These are phyloP conservation scores for Paracyclopina nana DNA, from an alignment of 1,140 invertebrate species.

Conservation along the genomic window DNA sequence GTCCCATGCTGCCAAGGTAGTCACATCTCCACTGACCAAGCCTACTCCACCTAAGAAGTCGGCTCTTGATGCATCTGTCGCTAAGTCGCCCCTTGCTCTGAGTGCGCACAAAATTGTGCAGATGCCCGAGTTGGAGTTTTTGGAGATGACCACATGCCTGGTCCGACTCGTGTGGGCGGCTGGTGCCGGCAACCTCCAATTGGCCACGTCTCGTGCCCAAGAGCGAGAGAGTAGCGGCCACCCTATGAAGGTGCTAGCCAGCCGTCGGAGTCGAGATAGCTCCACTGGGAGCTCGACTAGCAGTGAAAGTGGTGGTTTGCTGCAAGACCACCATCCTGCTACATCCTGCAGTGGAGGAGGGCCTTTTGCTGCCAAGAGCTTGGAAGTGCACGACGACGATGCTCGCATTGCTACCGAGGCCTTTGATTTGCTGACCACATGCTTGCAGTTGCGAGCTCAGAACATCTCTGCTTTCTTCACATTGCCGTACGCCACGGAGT, in stretches of 20 bases:
- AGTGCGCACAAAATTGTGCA: background rate
- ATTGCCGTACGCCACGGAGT: constrained; percentile 29
- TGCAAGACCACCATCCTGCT: too few species aligned
- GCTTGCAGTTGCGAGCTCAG: constrained; percentile 26
- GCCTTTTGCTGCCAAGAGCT: constrained; percentile 28
- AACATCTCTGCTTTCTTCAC: constrained; percentile 25
- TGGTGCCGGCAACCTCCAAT: constrained; percentile 30
- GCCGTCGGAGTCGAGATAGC: constrained; percentile 27
- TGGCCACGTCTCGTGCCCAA: constrained; percentile 30
- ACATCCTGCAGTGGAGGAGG: too few species aligned
- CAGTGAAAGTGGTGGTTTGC: too few species aligned
- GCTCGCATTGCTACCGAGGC: constrained; percentile 30
- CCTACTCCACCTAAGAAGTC: constrained; percentile 21
- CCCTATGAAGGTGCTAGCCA: background rate
- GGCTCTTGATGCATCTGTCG: constrained; percentile 18
- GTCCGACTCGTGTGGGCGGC: constrained; percentile 33
- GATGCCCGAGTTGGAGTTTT: constrained; percentile 27
- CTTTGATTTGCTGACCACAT: constrained; percentile 32
- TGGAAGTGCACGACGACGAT: constrained; percentile 29
- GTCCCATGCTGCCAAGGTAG: constrained; percentile 2
- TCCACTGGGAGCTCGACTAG: constrained; percentile 24
- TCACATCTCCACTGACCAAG: constrained; percentile 7
- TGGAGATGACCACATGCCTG: constrained; percentile 29
- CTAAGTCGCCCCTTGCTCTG: background rate
- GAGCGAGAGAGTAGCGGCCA: background rate